Percentiles rank a stretch among this genome's conserved stretches.
Conservation (phyloP, 2,888 invertebrate species). For the Automeris io region DNA sequence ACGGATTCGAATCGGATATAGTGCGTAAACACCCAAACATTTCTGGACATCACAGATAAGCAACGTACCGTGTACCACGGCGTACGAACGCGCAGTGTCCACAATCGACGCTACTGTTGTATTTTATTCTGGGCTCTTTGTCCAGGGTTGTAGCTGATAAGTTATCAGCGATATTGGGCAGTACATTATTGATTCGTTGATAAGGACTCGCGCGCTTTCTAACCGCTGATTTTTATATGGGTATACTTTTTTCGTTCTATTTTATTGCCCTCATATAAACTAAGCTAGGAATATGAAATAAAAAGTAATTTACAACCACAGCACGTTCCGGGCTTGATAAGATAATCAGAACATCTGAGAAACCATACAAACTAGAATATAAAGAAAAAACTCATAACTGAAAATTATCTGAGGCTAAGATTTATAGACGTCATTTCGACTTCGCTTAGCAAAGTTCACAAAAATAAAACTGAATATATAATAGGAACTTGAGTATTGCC, state of each 20-base stretch:
- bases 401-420: too few species aligned
- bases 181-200: constrained; percentile 67
- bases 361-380: not conserved
- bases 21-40: constrained; percentile 32
- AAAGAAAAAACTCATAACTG: too few species aligned
- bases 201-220: constrained; percentile 47
- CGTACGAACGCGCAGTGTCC: constrained; percentile 18
- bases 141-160: constrained; percentile 44
- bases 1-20: too few species aligned
- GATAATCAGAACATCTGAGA: not conserved
- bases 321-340: constrained; percentile 1
- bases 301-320: not conserved
- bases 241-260: constrained; percentile 9
- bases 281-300: not conserved
- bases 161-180: constrained; percentile 52
- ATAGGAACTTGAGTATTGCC: too few species aligned
- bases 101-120: constrained; percentile 31
- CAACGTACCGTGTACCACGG: constrained; percentile 14
- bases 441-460: too few species aligned
- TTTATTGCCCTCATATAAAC: not conserved
- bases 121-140: constrained; percentile 43
- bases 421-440: too few species aligned
- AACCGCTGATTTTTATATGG: constrained; percentile 55
- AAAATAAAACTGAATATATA: too few species aligned
- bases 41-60: constrained; percentile 39